Evolutionary conservation across 2,113 vertebrate genomes (phyloP).

Genomic region (Siniperca chuatsi): DNA sequence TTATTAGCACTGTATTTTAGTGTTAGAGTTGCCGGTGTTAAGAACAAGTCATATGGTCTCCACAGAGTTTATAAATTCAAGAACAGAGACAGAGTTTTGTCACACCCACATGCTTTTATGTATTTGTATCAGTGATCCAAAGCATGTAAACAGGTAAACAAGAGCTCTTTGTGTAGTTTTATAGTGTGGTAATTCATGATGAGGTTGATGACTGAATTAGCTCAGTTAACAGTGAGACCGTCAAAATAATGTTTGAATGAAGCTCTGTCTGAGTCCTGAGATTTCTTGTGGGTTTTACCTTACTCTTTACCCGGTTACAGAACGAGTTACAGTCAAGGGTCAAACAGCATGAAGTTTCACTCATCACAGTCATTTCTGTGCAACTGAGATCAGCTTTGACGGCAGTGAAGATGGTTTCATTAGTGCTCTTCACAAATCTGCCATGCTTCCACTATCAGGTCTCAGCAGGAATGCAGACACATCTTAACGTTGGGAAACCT

Average conservation of each 20-base stretch:
- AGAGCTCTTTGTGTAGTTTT: conserved; percentile 34
- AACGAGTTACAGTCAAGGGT: conserved; percentile 23
- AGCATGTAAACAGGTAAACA: conserved; percentile 5
- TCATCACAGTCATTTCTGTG: conserved; percentile 15
- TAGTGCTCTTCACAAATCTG: conserved; percentile 23
- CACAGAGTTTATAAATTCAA: conserved; percentile 16
- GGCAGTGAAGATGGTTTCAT: conserved; percentile 36
- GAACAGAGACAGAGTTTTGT: conserved; percentile 17
- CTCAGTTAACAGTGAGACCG: neutral
- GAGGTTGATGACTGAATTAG: neutral
- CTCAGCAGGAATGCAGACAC: conserved; percentile 31
- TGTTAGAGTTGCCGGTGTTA: conserved; percentile 2
- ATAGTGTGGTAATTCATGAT: conserved; percentile 18
- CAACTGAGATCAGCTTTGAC: conserved; percentile 15
- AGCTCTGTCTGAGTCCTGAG: neutral
- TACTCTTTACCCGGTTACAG: conserved; percentile 9
- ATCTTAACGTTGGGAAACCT: neutral
- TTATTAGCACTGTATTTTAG: neutral
- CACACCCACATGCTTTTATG: conserved; percentile 17
- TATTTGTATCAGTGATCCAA: conserved; percentile 31
- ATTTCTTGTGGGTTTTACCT: conserved; percentile 7
- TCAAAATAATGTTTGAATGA: neutral
- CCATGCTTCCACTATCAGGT: neutral
- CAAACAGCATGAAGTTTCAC: conserved; percentile 32
- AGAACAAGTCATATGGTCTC: conserved; percentile 1